Evolutionary conservation across 2,113 vertebrate species (phyloP), one percentile per base, ranked within the genome.

Genomic region (Dromiciops gliroides): DNA sequence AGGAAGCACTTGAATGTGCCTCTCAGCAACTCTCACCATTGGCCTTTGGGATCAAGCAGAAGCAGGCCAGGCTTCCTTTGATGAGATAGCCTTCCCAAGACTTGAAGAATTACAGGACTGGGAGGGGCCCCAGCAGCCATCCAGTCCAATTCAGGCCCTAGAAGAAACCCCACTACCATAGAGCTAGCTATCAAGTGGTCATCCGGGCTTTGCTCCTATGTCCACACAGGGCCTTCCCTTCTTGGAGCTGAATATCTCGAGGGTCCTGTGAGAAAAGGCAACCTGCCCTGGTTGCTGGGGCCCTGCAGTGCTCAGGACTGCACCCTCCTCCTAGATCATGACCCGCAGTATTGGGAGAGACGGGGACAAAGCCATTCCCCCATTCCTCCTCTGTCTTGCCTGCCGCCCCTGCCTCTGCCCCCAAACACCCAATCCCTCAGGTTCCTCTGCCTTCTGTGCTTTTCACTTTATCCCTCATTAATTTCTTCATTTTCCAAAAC

Each of bases 401-500:
- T 44, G 67, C 19, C n/a, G 22, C 8, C 23, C 19, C 67, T 22
- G 0, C 37, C 24, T 37, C 67, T n/a, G n/a, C n/a, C n/a, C 37
- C 37, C n/a, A 12, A 12, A 19, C 28, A 14, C 14, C 11, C 56
- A 67, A n/a, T 6, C 14, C 67, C 16, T 83, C 67, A 83, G 37
- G 5, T 83, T 83, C 56, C n/a, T 83, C n/a, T 44, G n/a, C 19
- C n/a, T 83, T 44, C n/a, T 83, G 67, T n/a, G 67, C n/a, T 83
- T 83, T 83, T 83, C n/a, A 83, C 19, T 83, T 6, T 44, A 83
- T 23, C 67, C 67, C 67, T 83, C n/a, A 83, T 83, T 83, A 83
- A 83, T 83, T 83, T 83, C n/a, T 83, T 83, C 67, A 83, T 83
- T 83, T 83, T 83, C 67, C n/a, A 83, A 83, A 83, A 83, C 67